Evolutionary conservation across 2,113 vertebrate species (phyloP), one percentile per base, ranked within the genome.

Genomic region (Rhabdornis inornatus): DNA sequence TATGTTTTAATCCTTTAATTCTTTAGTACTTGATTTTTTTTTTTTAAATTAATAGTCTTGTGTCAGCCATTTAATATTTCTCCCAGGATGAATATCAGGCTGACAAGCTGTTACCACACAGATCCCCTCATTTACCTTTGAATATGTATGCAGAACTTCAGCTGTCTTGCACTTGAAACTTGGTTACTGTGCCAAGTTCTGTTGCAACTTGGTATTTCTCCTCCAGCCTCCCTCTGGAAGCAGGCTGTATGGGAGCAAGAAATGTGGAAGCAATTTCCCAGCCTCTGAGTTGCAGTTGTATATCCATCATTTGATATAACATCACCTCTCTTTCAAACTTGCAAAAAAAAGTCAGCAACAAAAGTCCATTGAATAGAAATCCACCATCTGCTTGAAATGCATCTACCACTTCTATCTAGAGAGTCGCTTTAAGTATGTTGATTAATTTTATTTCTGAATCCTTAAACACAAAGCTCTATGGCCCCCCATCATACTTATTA

Each of bases 401-500:
- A 35, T 50, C 25, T 47, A 5, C 20, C 4, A 13, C 10, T 49
- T 75, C 11, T 27, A 3, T 64, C 25, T 42, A 52, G 10, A 59
- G 27, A n/a, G 37, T 5, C 15, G 87, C 21, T 71, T 64, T 35
- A 71, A 69, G 7, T n/a, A 15, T 52, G 16, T 3, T 69, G 6
- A n/a, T 57, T 70, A 35, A 19, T 74, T 65, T 74, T 77, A 35
- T 77, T 84, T 77, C 13, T 16, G 39, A 35, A 11, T 83, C 28
- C 7, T 66, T 49, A 57, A 64, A 28, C 9, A 59, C 3, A 30
- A 30, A 7, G 15, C 2, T 42, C 10, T 30, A 7, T 47, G 22
- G 0, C 2, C 3, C 2, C 5, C 11, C 1, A 11, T 64, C 1
- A 0, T 33, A 25, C 69, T 63, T 65, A 65, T 61, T 80, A 71